Evolutionary conservation across 2,888 invertebrate genomes (phyloP), one percentile per base, ranked within the genome.

Genomic region (Lysandra bellargus): DNA sequence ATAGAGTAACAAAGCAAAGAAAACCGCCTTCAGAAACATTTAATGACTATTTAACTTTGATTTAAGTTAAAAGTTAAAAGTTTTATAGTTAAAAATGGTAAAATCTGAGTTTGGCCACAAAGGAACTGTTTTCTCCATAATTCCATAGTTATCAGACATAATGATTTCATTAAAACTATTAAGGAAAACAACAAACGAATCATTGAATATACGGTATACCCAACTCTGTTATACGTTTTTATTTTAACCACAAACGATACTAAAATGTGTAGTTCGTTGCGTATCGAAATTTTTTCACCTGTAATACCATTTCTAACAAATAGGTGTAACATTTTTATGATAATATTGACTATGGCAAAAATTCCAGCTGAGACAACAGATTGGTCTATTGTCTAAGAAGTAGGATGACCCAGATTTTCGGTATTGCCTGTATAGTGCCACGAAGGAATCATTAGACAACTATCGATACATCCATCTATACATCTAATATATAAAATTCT

Each of bases 371-470:
- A 37, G 69, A 69, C 33, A 69, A 69, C 69, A 69, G 33, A 69
- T 69, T 30, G 64, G 64, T 64, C 33, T 37, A 37, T 69, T 37
- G 69, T 69, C 69, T 69, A 33, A 7, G 33, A 69, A 69, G 64
- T 64, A 64, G 30, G 12, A 69, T 69, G 33, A 33, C 69, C 69
- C 33, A 69, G 17, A 69, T 69, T 33, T 69, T 33, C 69, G 17
- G 69, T 33, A 69, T 33, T 23, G 30, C 30, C 30, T 2, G 2
- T 1, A 17, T 17, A 23, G 33, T 17, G 33, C 5, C 69, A 33
- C 14, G 17, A 69, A 69, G 33, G 69, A 30, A 64, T 64, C 64
- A 64, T 64, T 64, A 64, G 64, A 64, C 7, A 64, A 64, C 64
- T 33, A 69, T 69, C 33, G 33, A 69, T 69, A 37, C 30, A 30